phyloP scores from a whole-genome alignment of 2,888 invertebrate species.

The Geotrupes spiniger region DNA sequence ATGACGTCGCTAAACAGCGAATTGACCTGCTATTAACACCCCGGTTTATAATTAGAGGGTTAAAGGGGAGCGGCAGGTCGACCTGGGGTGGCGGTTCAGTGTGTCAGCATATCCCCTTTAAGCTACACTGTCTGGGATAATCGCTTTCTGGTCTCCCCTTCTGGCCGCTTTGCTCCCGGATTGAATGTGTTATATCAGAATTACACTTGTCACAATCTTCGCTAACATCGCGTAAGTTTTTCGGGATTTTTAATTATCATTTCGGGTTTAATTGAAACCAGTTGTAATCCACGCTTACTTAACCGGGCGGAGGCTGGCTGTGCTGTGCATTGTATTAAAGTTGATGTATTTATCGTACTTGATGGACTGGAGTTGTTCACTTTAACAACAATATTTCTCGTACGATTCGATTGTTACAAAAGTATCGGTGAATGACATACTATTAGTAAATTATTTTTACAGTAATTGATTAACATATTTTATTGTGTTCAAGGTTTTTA shows the following conservation, averaged over 20 bases:
- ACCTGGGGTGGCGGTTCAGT: constrained; percentile 32
- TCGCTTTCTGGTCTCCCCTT: constrained; percentile 44
- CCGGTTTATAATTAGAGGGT: constrained; percentile 46
- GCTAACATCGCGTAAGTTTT: constrained; percentile 4
- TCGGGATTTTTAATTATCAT: constrained; percentile 7
- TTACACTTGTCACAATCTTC: constrained; percentile 30
- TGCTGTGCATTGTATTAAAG: too few species aligned
- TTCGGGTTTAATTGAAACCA: too few species aligned
- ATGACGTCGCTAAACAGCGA: constrained; percentile 41
- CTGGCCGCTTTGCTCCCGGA: constrained; percentile 8
- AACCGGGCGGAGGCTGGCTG: too few species aligned
- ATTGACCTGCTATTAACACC: constrained; percentile 48
- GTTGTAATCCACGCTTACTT: too few species aligned
- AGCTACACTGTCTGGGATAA: constrained; percentile 41
- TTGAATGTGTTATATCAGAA: constrained; percentile 24
- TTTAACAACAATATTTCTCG: too few species aligned
- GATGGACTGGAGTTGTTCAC: too few species aligned
- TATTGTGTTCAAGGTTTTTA: too few species aligned
- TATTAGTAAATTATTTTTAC: too few species aligned
- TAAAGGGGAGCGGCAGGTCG: constrained; percentile 35
- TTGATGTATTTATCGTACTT: too few species aligned
- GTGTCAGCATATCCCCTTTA: constrained; percentile 44
- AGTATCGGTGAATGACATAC: too few species aligned
- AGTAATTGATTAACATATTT: too few species aligned
- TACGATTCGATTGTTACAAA: too few species aligned